phyloP scores from a whole-genome alignment of 2,113 vertebrate genomes.

The Gobius niger region DNA sequence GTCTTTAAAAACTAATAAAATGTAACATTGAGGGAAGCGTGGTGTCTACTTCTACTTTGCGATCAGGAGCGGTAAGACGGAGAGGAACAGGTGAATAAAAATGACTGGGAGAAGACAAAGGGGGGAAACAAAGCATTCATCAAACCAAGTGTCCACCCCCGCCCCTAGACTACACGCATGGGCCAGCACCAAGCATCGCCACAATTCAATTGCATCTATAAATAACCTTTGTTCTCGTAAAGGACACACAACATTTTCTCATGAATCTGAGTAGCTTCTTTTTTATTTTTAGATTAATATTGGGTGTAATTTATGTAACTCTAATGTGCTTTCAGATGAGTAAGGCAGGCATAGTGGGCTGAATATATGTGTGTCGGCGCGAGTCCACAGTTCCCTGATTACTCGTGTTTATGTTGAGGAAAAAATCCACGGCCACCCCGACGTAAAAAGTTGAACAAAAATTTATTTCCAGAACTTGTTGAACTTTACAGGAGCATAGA shows the following conservation, averaged over 20 bases:
- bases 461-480: too few species aligned
- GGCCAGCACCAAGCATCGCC: slow-evolving; percentile 45
- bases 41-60: too few species aligned
- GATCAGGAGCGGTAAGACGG: neutral
- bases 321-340: too few species aligned
- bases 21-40: neutral
- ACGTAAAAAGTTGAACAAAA: too few species aligned
- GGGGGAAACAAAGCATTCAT: slow-evolving; percentile 53
- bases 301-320: too few species aligned
- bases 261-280: slow-evolving; percentile 13
- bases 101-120: slow-evolving; percentile 16
- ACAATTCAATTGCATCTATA: slow-evolving; percentile 69
- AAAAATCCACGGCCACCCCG: too few species aligned
- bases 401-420: too few species aligned
- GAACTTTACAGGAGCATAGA: too few species aligned
- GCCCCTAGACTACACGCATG: slow-evolving; percentile 39
- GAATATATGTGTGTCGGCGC: too few species aligned
- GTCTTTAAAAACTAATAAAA: slow-evolving; percentile 28
- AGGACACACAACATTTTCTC: slow-evolving; percentile 57
- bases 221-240: slow-evolving; percentile 65
- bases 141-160: slow-evolving; percentile 46
- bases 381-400: too few species aligned
- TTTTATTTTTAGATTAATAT: too few species aligned
- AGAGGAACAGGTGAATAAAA: slow-evolving; percentile 22
- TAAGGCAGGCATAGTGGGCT: too few species aligned